phyloP scores from a whole-genome alignment of 2,797 vertebrate genomes.

The Pipistrellus nathusii region DNA sequence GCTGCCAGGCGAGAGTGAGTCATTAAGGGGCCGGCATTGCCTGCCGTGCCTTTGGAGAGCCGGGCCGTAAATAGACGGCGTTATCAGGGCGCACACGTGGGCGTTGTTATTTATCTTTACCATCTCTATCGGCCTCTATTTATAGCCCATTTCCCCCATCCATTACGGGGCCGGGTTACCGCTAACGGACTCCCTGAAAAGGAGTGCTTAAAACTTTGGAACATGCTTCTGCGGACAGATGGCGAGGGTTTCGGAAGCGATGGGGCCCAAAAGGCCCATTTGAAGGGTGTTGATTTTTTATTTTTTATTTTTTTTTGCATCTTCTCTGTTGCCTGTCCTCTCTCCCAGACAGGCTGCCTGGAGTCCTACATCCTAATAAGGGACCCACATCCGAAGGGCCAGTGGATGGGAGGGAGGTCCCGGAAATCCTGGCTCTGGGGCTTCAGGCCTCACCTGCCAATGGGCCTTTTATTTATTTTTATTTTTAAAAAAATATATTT shows the following conservation, averaged over 20 bases:
- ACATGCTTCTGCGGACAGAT: slow-evolving; percentile 71
- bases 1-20: slow-evolving; percentile 93
- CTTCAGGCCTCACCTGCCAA: not conserved
- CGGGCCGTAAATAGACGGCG: slow-evolving; percentile 88
- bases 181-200: slow-evolving; percentile 86
- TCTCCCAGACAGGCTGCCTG: not conserved
- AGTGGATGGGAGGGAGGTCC: not conserved
- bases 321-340: not conserved
- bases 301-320: not conserved
- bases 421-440: not conserved
- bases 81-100: slow-evolving; percentile 86
- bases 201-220: slow-evolving; percentile 85
- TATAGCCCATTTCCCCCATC: slow-evolving; percentile 86
- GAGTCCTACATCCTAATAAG: not conserved
- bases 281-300: slow-evolving; percentile 67
- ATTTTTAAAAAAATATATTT: no score
- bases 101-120: slow-evolving; percentile 89
- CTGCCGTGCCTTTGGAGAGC: slow-evolving; percentile 87
- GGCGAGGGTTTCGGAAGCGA: slow-evolving; percentile 52
- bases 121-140: slow-evolving; percentile 90
- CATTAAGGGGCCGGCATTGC: slow-evolving; percentile 92
- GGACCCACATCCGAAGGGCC: not conserved
- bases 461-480: not conserved
- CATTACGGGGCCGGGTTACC: slow-evolving; percentile 86
- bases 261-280: slow-evolving; percentile 74